These are phyloP conservation scores for Ochotona curzoniae DNA, from an alignment of 2,113 vertebrate genomes.

Conservation along the genomic window DNA sequence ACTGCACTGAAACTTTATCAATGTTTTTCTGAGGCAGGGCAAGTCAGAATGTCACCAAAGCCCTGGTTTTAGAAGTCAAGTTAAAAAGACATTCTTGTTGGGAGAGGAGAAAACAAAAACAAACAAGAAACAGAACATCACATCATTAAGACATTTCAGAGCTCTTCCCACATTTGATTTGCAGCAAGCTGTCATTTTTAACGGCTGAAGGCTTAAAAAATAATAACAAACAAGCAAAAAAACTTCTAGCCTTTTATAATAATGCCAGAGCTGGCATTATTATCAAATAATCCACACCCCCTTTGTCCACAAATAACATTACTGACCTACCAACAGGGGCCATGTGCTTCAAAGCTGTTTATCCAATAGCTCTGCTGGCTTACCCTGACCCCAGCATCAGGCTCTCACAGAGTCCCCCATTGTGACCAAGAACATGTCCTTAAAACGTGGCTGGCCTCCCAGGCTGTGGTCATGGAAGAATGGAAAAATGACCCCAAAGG, in stretches of 20 bases:
- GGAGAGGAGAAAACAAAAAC: background rate
- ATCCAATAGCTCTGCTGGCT: slow-evolving; percentile 3
- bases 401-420: slow-evolving; percentile 62
- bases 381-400: slow-evolving; percentile 44
- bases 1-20: background rate
- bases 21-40: background rate
- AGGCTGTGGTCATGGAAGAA: slow-evolving; percentile 77
- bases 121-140: background rate
- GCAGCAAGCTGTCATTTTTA: slow-evolving; percentile 49
- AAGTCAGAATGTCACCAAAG: slow-evolving; percentile 42
- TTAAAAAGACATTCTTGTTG: slow-evolving; percentile 59
- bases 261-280: too few species aligned
- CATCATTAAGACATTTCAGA: slow-evolving; percentile 38
- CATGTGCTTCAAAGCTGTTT: slow-evolving; percentile 71
- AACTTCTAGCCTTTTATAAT: slow-evolving; percentile 37
- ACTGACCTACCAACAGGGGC: slow-evolving; percentile 53
- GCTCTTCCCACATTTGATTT: slow-evolving; percentile 53
- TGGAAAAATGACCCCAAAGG: slow-evolving; percentile 68
- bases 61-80: slow-evolving; percentile 22
- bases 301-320: slow-evolving; percentile 61
- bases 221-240: too few species aligned
- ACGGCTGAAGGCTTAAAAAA: background rate
- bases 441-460: slow-evolving; percentile 73
- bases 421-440: slow-evolving; percentile 70
- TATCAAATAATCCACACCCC: slow-evolving; percentile 49